Conservation (phyloP, 2,113 vertebrate species). For the Microtus oregoni region DNA sequence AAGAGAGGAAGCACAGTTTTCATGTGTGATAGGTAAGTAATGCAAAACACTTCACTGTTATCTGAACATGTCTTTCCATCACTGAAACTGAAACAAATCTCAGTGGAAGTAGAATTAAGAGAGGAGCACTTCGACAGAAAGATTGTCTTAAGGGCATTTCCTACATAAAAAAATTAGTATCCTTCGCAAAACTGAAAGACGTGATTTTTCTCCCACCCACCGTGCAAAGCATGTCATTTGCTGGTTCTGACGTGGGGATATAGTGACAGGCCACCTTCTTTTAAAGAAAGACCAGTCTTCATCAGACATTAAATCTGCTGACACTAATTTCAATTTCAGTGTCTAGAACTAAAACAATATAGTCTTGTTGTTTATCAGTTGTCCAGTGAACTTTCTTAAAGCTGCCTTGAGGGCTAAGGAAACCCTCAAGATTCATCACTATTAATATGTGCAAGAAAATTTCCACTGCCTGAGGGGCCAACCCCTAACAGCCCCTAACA, state of each 20-base stretch:
- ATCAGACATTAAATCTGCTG: background rate
- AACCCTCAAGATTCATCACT: background rate
- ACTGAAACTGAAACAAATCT: background rate
- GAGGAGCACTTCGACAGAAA: background rate
- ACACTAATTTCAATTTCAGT: background rate
- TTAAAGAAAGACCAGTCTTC: background rate
- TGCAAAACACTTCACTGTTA: background rate
- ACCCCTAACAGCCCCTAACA: too few species aligned
- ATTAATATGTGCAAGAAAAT: background rate
- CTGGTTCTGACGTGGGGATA: background rate
- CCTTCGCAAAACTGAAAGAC: background rate
- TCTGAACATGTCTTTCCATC: background rate
- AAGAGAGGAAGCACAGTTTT: background rate
- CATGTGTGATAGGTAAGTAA: background rate
- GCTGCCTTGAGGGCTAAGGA: background rate
- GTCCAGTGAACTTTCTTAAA: background rate
- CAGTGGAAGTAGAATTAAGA: too few species aligned
- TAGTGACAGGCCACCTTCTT: background rate
- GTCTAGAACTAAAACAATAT: background rate
- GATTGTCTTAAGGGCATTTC: background rate
- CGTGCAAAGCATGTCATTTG: background rate
- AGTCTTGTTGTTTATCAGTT: background rate
- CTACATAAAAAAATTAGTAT: background rate
- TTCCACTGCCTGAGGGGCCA: too few species aligned
- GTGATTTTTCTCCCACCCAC: background rate